Base-by-base conservation (phyloP, 2,888 invertebrate genomes). In the Eudasyphora cyanicolor region DNA sequence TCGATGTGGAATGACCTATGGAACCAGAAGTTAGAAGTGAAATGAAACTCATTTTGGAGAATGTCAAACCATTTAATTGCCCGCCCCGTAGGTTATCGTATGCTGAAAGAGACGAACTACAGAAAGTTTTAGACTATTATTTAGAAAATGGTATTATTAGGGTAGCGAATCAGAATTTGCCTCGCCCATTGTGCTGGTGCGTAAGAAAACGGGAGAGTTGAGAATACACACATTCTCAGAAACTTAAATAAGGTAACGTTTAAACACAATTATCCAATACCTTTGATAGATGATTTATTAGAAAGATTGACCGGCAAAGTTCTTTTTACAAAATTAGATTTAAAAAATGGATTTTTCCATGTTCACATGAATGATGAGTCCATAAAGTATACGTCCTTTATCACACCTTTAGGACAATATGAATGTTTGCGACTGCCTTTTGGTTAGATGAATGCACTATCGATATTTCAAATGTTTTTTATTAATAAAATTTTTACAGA, bases 391-490 rank as follows among this genome's bases (percentile, higher is more conserved):
- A 84, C 85, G 10, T 79, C 83, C 0, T 82, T 85, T 54, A 73
- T 84, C 7, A 85, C 80, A 7, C 76, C 82, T 19, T 19, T 86
- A 29, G 84, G 82, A 8, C 83, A 84, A 57, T 84, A 32, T 32
- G 85, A 83, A 42, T 86, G 76, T 71, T 54, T 78, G n/a, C 77
- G 69, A 51, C 83, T 85, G 85, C 82, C 85, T 1, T 82, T 85
- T 38, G 82, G 79, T 0, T 27, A 79, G 24, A 82, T 21, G 71
- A 82, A 82, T 49, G 79, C 79, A 2, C 82, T 82, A 1, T 74
- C 82, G n/a, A 51, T 71, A 10, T 85, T 85, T 73, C 85, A 83
- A 35, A 69, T 79, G 8, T 83, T 76, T n/a, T n/a, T n/a, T 32
- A 57, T 83, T 0, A 78, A 77, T 67, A 67, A 81, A 42, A 24